Base-by-base conservation (phyloP, 2,797 vertebrate genomes). In the Thalassophryne amazonica region DNA sequence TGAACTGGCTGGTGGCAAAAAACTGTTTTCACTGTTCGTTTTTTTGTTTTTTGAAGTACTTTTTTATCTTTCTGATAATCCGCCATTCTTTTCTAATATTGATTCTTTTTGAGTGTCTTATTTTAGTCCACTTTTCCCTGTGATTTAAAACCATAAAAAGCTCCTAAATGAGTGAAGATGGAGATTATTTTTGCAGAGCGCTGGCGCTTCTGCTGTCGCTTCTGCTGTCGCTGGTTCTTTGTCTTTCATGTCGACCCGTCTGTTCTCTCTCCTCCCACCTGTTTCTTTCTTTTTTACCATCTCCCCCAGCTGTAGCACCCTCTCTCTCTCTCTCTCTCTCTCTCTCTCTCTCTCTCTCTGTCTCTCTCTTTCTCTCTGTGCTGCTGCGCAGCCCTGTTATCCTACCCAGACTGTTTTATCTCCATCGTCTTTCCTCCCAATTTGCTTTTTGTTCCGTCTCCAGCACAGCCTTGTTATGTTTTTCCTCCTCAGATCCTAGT, bases 401-500 rank as follows among this genome's bases (percentile, higher is more conserved):
- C 65, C 76, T 82, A 65, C 76, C 77, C 71, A 69, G 77, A 63
- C 78, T 58, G 69, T 82, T 85, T 86, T 70, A 83, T 86, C 78
- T 80, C 58, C n/a, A 67, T 63, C 78, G 83, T 80, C 81, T 70
- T 79, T 83, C 83, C 68, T 72, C 69, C 76, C 80, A 81, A 73
- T 79, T 76, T 80, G 75, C 69, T 82, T 81, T 86, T 85, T 81
- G 70, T 83, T 84, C 73, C 41, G 79, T 81, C 78, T 85, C 59
- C 75, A 61, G 71, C 64, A 45, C 64, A 45, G 67, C 69, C 72
- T 85, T 84, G 81, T 84, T 85, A 81, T 84, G 81, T 86, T 83
- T 80, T 76, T 69, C 74, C 75, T 65, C 75, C 76, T 81, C 73
- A 81, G 83, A 80, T 85, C 79, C 79, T 79, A 78, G 78, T 80